Evolutionary conservation across 2,113 vertebrate genomes (phyloP).

Genomic region (Anseranas semipalmata): DNA sequence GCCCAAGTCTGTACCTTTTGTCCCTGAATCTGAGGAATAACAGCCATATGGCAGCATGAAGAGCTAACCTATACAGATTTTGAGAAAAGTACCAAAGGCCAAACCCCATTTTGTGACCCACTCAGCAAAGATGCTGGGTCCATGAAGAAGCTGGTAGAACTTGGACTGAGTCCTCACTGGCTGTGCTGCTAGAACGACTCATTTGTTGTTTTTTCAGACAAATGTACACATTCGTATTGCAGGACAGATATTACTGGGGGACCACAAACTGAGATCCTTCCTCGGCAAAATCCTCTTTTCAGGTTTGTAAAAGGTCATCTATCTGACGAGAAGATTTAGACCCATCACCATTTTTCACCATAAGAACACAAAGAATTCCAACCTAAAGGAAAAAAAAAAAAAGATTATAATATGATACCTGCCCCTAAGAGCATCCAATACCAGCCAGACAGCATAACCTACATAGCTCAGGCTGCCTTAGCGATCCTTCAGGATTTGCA

Average conservation of each 20-base stretch:
- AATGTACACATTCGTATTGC: background rate
- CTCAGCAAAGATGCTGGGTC: background rate
- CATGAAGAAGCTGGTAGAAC: background rate
- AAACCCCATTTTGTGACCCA: background rate
- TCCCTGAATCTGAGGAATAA: rapidly evolving
- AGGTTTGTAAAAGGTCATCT: background rate
- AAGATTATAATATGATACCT: background rate
- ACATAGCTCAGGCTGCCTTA: background rate
- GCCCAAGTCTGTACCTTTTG: background rate
- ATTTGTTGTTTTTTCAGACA: background rate
- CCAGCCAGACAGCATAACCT: background rate
- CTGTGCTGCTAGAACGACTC: background rate
- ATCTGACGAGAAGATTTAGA: background rate
- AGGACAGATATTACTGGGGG: background rate
- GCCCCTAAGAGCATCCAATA: background rate
- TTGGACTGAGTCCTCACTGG: background rate
- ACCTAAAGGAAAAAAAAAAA: background rate
- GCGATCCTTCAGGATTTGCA: background rate
- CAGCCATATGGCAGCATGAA: background rate
- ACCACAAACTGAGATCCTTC: background rate
- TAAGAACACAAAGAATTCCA: background rate
- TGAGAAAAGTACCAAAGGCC: background rate
- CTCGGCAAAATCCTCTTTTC: background rate
- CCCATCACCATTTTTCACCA: background rate
- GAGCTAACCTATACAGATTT: background rate